Conservation (phyloP, 2,888 invertebrate species). For the Pelosia muscerda region DNA sequence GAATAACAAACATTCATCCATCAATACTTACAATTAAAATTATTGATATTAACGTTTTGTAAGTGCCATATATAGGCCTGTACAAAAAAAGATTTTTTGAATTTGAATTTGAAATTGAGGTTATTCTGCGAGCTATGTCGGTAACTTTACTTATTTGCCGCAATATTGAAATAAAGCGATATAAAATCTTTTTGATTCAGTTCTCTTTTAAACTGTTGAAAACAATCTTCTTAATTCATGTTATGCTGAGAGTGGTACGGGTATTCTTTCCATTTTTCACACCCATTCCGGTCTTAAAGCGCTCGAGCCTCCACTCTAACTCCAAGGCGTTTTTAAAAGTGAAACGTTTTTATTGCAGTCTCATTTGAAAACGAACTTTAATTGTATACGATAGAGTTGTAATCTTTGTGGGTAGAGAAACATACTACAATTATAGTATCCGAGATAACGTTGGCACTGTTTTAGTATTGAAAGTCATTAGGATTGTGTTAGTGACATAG, state of each 20-base stretch:
- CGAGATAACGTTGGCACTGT: constrained; percentile 52
- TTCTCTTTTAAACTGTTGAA: constrained; percentile 20
- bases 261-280: constrained; percentile 62
- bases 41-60: too few relatives aligned
- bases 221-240: constrained; percentile 44
- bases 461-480: constrained; percentile 65
- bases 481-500: constrained; percentile 47
- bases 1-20: too few relatives aligned
- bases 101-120: too few relatives aligned
- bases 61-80: too few relatives aligned
- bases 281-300: constrained; percentile 69
- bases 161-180: constrained; percentile 1
- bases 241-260: constrained; percentile 32
- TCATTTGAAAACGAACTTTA: constrained; percentile 50
- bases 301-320: constrained; percentile 60
- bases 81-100: too few relatives aligned
- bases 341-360: constrained; percentile 58
- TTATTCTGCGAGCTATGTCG: too few relatives aligned
- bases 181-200: neutral
- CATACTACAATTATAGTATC: constrained; percentile 54
- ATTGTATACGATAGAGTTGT: constrained; percentile 39
- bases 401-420: constrained; percentile 14
- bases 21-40: too few relatives aligned
- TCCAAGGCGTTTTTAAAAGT: constrained; percentile 69
- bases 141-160: too few relatives aligned